Evolutionary conservation across 2,888 invertebrate genomes (phyloP), one percentile per base, ranked within the genome.

Genomic region (Eilema sororculum): DNA sequence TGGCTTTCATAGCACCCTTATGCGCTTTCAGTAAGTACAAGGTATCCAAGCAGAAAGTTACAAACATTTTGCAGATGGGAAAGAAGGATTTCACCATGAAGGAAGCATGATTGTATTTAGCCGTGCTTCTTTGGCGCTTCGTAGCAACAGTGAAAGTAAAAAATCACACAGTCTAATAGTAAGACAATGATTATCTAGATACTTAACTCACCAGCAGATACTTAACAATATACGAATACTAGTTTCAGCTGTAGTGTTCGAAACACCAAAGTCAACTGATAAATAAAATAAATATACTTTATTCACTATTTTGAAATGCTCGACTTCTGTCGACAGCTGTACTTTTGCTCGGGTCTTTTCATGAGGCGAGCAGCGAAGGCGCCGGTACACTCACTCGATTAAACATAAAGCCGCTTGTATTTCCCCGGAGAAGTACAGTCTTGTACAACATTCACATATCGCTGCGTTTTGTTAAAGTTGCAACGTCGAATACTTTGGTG

Each of bases 381-480:
- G n/a, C 6, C 30, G 10, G 33, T 65, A 65, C 56, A 65, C 16
- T 65, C 33, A 65, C 22, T 65, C 13, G 33, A 57, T 57, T 65
- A 56, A 56, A 65, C 56, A 56, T 56, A 65, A 65, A 56, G 22
- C 56, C 65, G 22, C 33, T 2, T n/a, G 33, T 52, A 64, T 64
- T 57, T 65, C 30, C 56, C 33, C 5, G 4, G 30, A 60, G 61
- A 22, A 57, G n/a, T 46, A 61, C 56, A 67, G 30, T 60, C n/a
- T 12, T 6, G 28, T 22, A 37, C 20, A 46, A 25, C 28, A 30
- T 33, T 56, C n/a, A 56, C 56, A 65, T 56, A n/a, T 33, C 8
- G 22, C 16, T 5, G 3, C 3, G 52, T 64, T 64, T n/a, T 52
- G 12, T n/a, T 52, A n/a, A 52, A 63, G 52, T 20, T 37, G 25